A percentile compares a stretch with the other conserved stretches of the same genome.
phyloP scores from a whole-genome alignment of 23 tunicate genomes.

The Styela plicata region DNA sequence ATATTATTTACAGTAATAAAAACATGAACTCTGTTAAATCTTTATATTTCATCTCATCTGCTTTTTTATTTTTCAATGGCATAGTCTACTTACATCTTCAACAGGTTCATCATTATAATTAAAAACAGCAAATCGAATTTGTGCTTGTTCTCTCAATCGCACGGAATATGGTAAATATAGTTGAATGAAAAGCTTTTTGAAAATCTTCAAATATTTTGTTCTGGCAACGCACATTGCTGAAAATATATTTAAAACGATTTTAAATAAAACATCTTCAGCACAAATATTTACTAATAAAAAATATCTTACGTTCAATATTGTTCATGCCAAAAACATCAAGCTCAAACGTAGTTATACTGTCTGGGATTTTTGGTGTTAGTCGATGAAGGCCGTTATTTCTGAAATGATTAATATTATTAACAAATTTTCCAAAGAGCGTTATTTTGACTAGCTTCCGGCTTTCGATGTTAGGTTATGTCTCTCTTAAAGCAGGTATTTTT shows the following conservation, averaged over 20 bases:
- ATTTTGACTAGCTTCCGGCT: no score
- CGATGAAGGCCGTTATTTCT: constrained; percentile 7
- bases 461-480: no score
- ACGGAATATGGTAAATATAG: constrained; percentile 34
- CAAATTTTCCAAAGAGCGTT: no score
- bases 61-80: no score
- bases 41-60: no score
- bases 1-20: no score
- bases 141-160: constrained; percentile 30
- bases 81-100: no score
- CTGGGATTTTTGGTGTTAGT: not conserved
- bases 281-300: no score
- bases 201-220: constrained; percentile 15
- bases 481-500: no score
- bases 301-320: not conserved
- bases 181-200: constrained; percentile 37
- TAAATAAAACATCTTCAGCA: not conserved
- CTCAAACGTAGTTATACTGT: constrained; percentile 4
- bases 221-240: constrained; percentile 36
- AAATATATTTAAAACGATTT: not conserved
- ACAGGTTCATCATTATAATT: constrained; percentile 12
- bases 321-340: constrained; percentile 5
- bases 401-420: no score
- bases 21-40: no score
- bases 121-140: constrained; percentile 28